phyloP scores from a whole-genome alignment of 2,113 vertebrate genomes.

The Cebidichthys violaceus region DNA sequence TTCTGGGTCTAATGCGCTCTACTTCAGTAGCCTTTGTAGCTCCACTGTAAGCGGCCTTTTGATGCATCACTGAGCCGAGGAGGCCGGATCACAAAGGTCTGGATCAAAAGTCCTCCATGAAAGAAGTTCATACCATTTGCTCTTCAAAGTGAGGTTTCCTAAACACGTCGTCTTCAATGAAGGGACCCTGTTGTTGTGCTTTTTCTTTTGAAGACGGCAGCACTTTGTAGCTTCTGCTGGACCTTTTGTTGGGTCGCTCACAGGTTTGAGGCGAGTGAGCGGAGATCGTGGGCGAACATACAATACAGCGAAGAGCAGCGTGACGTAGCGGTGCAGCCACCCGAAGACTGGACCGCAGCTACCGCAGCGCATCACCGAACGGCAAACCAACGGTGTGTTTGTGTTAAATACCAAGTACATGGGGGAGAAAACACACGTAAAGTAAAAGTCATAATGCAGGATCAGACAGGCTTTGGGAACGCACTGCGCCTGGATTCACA shows the following conservation, averaged over 20 bases:
- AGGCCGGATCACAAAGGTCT: conserved; percentile 30
- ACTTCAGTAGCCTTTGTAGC: conserved; percentile 10
- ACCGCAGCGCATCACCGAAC: neutral
- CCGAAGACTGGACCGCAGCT: neutral
- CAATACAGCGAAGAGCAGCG: too few relatives aligned
- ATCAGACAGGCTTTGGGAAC: conserved; percentile 81
- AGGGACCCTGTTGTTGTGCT: neutral
- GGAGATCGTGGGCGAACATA: conserved; percentile 34
- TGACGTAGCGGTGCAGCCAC: neutral
- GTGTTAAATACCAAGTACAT: neutral
- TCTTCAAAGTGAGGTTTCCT: conserved; percentile 40
- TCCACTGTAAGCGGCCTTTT: conserved; percentile 30
- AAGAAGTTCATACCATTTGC: conserved; percentile 25
- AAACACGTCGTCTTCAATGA: neutral
- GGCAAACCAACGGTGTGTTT: neutral
- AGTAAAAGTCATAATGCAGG: conserved; percentile 75
- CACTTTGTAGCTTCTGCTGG: conserved; percentile 22
- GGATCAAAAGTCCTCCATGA: conserved; percentile 34
- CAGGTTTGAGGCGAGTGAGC: conserved; percentile 44
- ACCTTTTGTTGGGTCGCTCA: conserved; percentile 24
- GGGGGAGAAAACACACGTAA: conserved; percentile 55
- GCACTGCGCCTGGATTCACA: conserved; percentile 72
- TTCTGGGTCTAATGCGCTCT: conserved; percentile 20
- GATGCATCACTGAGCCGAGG: conserved; percentile 21
- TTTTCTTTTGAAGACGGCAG: neutral